Evolutionary conservation across 2,888 invertebrate genomes (phyloP).

Genomic region (Pediacus dermestoides): DNA sequence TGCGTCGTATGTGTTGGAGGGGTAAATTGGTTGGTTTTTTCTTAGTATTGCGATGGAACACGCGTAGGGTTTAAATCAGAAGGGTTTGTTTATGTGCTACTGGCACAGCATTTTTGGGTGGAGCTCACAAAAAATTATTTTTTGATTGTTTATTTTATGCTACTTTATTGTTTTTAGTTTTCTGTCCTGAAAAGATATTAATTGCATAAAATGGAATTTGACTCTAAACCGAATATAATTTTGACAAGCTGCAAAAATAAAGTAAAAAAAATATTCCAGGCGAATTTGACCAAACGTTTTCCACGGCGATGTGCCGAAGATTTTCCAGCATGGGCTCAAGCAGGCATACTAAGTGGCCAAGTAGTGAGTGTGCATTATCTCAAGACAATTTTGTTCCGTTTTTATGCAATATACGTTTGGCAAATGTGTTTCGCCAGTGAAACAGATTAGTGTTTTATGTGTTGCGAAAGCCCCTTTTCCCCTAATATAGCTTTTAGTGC

Average conservation of each 20-base stretch:
- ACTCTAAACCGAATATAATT: too few species aligned
- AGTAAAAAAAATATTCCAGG: too few species aligned
- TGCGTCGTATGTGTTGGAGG: not conserved
- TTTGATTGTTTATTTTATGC: too few species aligned
- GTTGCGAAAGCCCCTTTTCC: slow-evolving; percentile 24
- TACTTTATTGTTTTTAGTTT: too few species aligned
- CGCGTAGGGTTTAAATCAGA: not conserved
- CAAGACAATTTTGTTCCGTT: slow-evolving; percentile 7
- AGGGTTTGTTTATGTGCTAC: not conserved
- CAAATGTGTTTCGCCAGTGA: slow-evolving; percentile 30
- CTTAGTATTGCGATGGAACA: not conserved
- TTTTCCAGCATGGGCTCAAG: too few species aligned
- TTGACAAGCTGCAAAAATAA: too few species aligned
- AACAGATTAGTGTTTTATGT: slow-evolving; percentile 36
- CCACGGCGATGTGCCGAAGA: too few species aligned
- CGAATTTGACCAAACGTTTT: too few species aligned
- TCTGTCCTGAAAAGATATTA: too few species aligned
- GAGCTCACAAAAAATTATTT: too few species aligned
- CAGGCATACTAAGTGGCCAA: too few species aligned
- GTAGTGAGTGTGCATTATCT: slow-evolving; percentile 12
- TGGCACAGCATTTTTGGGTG: slow-evolving; percentile 2
- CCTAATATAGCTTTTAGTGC: slow-evolving; percentile 34
- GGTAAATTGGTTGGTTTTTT: not conserved
- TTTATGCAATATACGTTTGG: slow-evolving; percentile 24
- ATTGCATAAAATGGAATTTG: too few species aligned